Base-by-base conservation (phyloP, 1,140 invertebrate genomes). In the Halesus radiatus region DNA sequence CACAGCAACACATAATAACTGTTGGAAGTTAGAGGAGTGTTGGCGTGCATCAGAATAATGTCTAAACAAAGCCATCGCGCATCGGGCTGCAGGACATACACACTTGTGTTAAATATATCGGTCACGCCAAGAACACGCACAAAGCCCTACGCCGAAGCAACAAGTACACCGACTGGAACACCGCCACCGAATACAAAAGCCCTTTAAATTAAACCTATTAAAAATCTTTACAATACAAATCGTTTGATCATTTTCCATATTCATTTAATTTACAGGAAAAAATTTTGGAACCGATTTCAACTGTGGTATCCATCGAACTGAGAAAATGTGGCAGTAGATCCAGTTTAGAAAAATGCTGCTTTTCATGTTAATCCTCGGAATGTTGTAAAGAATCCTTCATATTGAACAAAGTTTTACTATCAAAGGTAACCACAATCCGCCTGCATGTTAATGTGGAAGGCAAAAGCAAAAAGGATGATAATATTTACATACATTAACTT, bases 51-150 rank as follows among this genome's bases (percentile, higher is more conserved):
- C n/a, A 23, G 56, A 60, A 60, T 60, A 60, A 60, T 60, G 22
- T 60, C 56, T 60, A 60, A 60, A 60, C 56, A 22, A 60, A 60
- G 56, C 3, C 20, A 60, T 26, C 32, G 62, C 26, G 23, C 20
- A 60, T 26, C 32, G 62, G 62, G 23, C 56, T 60, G 60, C 16
- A 66, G 62, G 62, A 66, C 26, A 66, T 32, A 26, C 62, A 66
- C 62, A 29, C 22, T 37, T n/a, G 23, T 66, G 16, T n/a, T 5
- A n/a, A 66, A 29, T 26, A 32, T 66, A 26, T 66, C 62, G 62
- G 62, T 66, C 62, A 66, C 62, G 62, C 62, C 29, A 29, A 45
- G 37, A 45, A 45, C 56, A 66, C 62, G 29, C 62, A 66, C 26
- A 66, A 66, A 29, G 18, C 56, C 18, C 56, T 60, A 6, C 56